These are phyloP conservation scores for Apteryx owenii DNA, from an alignment of 2,113 vertebrate species.

Conservation along the genomic window DNA sequence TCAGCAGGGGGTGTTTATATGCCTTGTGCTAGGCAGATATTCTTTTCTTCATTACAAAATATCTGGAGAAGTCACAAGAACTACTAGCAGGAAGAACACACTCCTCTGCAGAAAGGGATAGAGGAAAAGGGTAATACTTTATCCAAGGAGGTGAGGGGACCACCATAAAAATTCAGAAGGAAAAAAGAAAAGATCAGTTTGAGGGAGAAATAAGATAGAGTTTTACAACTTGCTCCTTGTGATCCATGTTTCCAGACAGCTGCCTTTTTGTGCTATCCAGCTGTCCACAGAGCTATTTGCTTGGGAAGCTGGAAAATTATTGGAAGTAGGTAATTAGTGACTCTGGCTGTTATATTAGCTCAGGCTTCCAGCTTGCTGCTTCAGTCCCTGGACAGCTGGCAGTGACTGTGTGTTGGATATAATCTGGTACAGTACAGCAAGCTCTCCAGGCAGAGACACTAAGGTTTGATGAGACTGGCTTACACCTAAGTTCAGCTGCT, in stretches of 20 bases:
- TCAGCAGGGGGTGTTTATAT: background rate
- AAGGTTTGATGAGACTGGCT: background rate
- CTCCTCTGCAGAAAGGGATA: background rate
- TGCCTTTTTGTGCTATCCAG: background rate
- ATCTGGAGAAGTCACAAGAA: background rate
- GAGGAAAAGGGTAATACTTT: background rate
- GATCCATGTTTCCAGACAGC: background rate
- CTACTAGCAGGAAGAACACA: background rate
- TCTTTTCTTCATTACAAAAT: background rate
- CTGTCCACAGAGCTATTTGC: background rate
- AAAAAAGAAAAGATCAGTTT: background rate
- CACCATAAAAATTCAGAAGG: background rate
- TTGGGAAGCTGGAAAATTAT: background rate
- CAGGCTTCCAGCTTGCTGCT: background rate
- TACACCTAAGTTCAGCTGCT: background rate
- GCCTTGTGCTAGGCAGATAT: background rate
- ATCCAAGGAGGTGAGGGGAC: background rate
- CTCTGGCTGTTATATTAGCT: background rate
- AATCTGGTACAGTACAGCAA: background rate
- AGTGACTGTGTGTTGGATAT: background rate
- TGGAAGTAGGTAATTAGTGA: background rate
- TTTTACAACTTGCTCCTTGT: background rate
- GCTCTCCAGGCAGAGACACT: background rate
- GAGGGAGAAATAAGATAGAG: background rate
- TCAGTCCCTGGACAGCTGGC: background rate